These are phyloP conservation scores for Siniperca knerii DNA, from an alignment of 2,113 vertebrate species.

Conservation along the genomic window DNA sequence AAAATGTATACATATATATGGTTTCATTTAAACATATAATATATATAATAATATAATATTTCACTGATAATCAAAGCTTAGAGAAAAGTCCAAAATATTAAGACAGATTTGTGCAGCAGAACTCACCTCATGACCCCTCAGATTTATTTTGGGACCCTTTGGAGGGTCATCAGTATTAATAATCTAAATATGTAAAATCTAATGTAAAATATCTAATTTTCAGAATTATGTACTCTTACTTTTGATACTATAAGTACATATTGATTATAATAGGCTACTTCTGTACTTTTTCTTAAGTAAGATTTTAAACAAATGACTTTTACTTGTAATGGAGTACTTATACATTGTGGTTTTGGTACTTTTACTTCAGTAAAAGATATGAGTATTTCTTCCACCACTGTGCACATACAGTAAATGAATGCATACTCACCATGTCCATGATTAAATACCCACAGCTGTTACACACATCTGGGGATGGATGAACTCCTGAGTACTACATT, in stretches of 20 bases:
- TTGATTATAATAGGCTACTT: neutral
- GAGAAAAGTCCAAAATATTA: no score
- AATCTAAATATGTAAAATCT: no score
- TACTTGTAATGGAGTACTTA: neutral
- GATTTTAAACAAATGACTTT: neutral
- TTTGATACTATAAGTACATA: neutral
- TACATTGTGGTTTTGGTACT: neutral
- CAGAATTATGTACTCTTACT: neutral
- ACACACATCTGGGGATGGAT: constrained; percentile 91
- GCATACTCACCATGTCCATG: constrained; percentile 89
- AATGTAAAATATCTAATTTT: no score
- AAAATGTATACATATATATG: no score
- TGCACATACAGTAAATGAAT: neutral
- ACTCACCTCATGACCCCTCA: no score
- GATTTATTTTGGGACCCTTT: no score
- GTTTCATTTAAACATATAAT: no score
- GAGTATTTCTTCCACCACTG: neutral
- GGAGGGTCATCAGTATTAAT: no score
- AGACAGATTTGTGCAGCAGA: no score
- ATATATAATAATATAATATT: no score
- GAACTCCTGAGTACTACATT: constrained; percentile 91
- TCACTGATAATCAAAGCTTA: no score
- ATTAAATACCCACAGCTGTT: constrained; percentile 91
- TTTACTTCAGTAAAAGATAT: neutral
- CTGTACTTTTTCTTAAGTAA: neutral